Base-by-base conservation (phyloP, 2,888 invertebrate species). In the Pristionchus japonicus region DNA sequence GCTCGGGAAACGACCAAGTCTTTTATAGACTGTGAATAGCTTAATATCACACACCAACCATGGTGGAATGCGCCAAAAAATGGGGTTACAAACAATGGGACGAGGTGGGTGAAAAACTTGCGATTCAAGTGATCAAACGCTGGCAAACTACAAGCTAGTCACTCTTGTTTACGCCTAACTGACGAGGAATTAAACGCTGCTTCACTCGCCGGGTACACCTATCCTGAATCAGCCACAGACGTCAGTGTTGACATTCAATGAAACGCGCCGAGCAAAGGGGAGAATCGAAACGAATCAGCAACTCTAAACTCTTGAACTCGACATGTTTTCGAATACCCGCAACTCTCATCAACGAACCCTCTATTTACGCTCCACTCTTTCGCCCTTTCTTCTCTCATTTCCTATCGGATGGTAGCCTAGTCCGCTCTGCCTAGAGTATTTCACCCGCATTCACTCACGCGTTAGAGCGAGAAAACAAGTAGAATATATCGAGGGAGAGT, bases 241-340 rank as follows among this genome's bases (percentile, higher is more conserved):
- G 37, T 70, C 17, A 70, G 23, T 70, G n/a, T 4, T n/a, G 34
- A 11, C 37, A 27, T 70, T 70, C 37, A 70, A 20, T 1, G 70
- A 23, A 37, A 70, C 15, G 9, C 27, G 9, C 61, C 27, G 27
- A 27, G 61, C 9, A 70, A 57, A 6, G 4, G 37, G 20, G 70
- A 47, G n/a, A 77, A 74, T 9, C 31, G 70, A 23, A 74, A 23
- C 31, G 70, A 3, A 23, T 2, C 15, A 40, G 37, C 17, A 20
- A 40, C 70, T 23, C 70, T 74, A 74, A 74, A 74, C 70, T 74
- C 70, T 74, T 74, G 70, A 74, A 74, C 70, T 40, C 70, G 40
- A 70, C 37, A 40, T 70, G 70, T 70, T 70, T 70, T 34, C 70
- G 70, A 37, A 70, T 40, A 20, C 9, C 61, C 61, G n/a, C 61